Evolutionary conservation across 2,113 vertebrate species (phyloP).

Genomic region (Sporophila hypoxantha): DNA sequence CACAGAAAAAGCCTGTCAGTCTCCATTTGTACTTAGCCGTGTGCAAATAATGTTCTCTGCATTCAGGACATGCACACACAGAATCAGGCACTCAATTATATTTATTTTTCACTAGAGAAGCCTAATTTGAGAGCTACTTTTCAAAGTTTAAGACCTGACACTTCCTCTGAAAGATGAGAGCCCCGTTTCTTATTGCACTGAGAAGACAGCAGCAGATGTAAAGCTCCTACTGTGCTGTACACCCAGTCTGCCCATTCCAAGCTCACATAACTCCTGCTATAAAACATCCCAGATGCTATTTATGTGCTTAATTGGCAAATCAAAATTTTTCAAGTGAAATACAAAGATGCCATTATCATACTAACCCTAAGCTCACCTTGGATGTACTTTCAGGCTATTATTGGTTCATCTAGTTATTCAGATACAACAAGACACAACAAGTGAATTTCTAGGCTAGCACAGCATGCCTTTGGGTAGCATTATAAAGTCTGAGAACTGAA

Average conservation of each 20-base stretch:
- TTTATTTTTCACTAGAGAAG: neutral
- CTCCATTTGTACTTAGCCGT: neutral
- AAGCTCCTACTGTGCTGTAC: neutral
- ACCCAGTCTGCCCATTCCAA: neutral
- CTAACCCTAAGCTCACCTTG: neutral
- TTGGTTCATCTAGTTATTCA: constrained; percentile 12
- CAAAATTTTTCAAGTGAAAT: neutral
- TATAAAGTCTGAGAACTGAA: constrained; percentile 23
- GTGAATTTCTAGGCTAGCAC: constrained; percentile 37
- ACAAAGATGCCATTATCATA: neutral
- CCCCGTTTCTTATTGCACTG: neutral
- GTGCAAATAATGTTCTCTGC: neutral
- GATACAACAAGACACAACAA: constrained; percentile 42
- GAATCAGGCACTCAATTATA: neutral
- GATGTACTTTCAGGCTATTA: neutral
- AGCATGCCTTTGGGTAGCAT: constrained; percentile 42
- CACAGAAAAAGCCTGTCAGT: neutral
- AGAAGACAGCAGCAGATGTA: neutral
- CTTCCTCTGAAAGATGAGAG: neutral
- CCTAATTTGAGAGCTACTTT: neutral
- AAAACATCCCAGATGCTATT: neutral
- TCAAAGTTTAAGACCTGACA: neutral
- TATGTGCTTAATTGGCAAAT: neutral
- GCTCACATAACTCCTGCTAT: neutral
- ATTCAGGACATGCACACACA: neutral